A percentile compares a stretch with the other conserved stretches of the same genome.
Conservation (phyloP, 2,113 vertebrate species). For the Amazona guildingii region DNA sequence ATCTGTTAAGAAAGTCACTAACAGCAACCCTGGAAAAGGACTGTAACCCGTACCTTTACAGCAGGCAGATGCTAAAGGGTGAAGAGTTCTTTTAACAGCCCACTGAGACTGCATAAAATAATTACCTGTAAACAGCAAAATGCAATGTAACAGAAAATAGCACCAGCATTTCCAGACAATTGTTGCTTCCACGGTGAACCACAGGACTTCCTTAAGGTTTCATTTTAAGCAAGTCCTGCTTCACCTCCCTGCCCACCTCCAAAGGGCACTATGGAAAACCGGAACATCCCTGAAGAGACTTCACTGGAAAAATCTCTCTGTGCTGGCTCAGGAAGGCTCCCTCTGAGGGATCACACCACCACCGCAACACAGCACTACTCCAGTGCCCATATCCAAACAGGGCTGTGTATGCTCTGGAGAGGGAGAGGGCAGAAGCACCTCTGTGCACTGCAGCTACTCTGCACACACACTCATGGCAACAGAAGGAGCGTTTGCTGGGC, state of each 20-base stretch:
- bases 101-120: not conserved
- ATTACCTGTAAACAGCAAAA: not conserved
- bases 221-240: not conserved
- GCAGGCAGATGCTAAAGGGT: not conserved
- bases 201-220: not conserved
- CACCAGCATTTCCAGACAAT: not conserved
- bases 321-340: not conserved
- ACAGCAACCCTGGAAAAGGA: not conserved
- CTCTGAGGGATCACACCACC: not conserved
- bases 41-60: not conserved
- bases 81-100: not conserved
- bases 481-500: not conserved
- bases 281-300: not conserved
- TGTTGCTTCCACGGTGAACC: not conserved
- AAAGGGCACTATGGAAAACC: not conserved
- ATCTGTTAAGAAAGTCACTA: not conserved
- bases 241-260: not conserved
- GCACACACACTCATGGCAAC: not conserved
- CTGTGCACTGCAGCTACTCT: not conserved
- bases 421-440: not conserved
- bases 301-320: not conserved
- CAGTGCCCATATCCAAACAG: not conserved
- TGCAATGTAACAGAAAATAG: not conserved
- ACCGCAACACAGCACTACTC: not conserved
- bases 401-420: not conserved